Evolutionary conservation across 2,113 vertebrate species (phyloP), one percentile per base, ranked within the genome.

Genomic region (Melanostigma gelatinosum): DNA sequence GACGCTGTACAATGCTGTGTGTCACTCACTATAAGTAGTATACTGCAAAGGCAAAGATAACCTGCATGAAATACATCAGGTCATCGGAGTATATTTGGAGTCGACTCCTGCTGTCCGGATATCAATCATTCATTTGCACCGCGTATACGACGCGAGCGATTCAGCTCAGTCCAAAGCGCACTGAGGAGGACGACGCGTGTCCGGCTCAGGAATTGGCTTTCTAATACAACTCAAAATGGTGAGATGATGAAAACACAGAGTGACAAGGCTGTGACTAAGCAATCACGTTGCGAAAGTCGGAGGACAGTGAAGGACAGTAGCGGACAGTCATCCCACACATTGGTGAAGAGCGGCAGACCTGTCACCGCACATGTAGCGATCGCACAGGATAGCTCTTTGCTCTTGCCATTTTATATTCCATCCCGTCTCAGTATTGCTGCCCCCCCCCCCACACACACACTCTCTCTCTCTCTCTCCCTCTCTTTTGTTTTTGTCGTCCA

Each of bases 251-350:
- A 84, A 87, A 94, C 85, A 40, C 64, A 66, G 72, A 88, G 82
- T 55, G 91, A 90, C 91, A 89, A 79, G 72, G 83, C 85, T 85
- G 86, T 92, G 93, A 94, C 90, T 89, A 91, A 90, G 83, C 83
- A 86, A 83, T 92, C 89, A 80, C 77, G 50, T 27, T 11, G 68
- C 1, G 46, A 72, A 74, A 70, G 77, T 65, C 29, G 18, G 72
- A 74, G 80, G 88, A 86, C 85, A 83, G 81, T 85, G 87, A 91
- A 84, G 88, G 90, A 92, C 92, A 88, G 85, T 84, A 89, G 84
- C 77, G 88, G 89, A 91, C 86, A 87, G 82, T 92, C 80, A 79
- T 88, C 85, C 84, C 79, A 72, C 75, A 66, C 83, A 1, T 82
- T 83, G 85, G 74, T 77, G 87, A 83, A 76, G 77, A 77, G 61